A percentile compares a stretch with the other conserved stretches of the same genome.
phyloP scores from a whole-genome alignment of 2,797 vertebrate genomes.

The Psittacula derbiana region DNA sequence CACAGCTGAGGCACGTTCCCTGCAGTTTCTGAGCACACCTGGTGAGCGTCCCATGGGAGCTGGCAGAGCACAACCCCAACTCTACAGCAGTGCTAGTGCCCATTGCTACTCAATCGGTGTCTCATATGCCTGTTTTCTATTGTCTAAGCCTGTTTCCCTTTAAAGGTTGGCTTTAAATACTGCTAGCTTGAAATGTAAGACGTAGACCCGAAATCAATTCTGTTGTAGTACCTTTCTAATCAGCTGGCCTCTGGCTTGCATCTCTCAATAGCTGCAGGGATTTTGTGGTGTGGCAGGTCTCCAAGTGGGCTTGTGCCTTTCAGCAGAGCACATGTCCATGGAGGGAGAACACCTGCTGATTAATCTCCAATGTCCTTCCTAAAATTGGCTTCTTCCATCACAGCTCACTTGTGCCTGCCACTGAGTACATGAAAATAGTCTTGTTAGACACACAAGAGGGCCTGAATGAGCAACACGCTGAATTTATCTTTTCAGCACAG shows the following conservation, averaged over 20 bases:
- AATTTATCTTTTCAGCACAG: constrained; percentile 27
- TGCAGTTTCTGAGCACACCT: not conserved
- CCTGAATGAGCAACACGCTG: not conserved
- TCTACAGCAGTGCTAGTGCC: not conserved
- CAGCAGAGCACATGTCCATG: not conserved
- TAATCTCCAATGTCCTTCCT: constrained; percentile 33
- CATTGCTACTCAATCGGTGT: rapidly evolving
- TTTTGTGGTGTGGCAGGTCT: not conserved
- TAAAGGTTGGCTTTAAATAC: not conserved
- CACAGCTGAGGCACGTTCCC: rapidly evolving
- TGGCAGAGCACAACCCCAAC: not conserved
- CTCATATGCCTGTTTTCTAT: not conserved
- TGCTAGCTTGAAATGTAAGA: not conserved
- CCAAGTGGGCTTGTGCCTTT: not conserved
- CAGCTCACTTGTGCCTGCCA: constrained; percentile 3
- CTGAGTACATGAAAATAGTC: not conserved
- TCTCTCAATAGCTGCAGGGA: not conserved
- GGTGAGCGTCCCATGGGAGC: not conserved
- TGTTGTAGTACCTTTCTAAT: not conserved
- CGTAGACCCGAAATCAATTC: not conserved
- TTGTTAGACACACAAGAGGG: not conserved
- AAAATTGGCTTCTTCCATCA: constrained; percentile 10
- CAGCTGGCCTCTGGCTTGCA: not conserved
- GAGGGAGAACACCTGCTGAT: constrained; percentile 5
- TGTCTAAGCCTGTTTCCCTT: not conserved